Conservation (phyloP, 2,888 invertebrate genomes). For the Alloscopus bannaensis region DNA sequence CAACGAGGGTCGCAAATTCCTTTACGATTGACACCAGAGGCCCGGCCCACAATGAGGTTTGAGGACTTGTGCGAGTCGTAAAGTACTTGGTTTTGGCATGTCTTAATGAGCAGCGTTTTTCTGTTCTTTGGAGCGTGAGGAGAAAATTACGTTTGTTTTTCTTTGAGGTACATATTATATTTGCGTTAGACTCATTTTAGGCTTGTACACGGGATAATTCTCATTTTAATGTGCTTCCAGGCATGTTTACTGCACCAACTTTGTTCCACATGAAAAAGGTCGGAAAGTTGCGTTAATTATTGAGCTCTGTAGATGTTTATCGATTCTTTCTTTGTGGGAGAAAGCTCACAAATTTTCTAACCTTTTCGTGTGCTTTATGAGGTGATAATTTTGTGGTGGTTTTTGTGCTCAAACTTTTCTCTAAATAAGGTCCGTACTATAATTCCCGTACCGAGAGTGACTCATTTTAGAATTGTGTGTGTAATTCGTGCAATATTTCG, state of each 20-base stretch:
- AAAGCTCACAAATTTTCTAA: conserved; percentile 49
- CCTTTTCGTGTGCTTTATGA: conserved; percentile 49
- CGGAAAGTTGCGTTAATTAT: conserved; percentile 22
- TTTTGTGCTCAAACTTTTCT: conserved; percentile 9
- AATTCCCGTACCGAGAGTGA: too few relatives aligned
- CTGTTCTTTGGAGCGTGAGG: conserved; percentile 4
- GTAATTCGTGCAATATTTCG: too few relatives aligned
- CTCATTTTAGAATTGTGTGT: too few relatives aligned
- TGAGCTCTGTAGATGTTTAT: background rate
- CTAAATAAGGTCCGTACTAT: background rate
- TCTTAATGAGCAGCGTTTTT: conserved; percentile 46
- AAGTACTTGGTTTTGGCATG: conserved; percentile 60
- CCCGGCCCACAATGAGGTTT: conserved; percentile 43
- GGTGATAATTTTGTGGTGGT: conserved; percentile 55
- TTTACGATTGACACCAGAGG: conserved; percentile 28
- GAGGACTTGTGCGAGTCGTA: conserved; percentile 47
- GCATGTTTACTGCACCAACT: conserved; percentile 5
- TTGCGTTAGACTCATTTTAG: background rate
- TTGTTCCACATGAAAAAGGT: background rate
- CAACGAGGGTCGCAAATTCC: background rate
- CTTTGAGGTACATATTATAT: background rate
- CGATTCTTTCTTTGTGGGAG: background rate
- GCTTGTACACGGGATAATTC: background rate
- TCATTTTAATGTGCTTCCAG: background rate
- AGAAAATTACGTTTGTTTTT: conserved; percentile 13